Evolutionary conservation across 2,797 vertebrate species (phyloP), one percentile per base, ranked within the genome.

Genomic region (Hyperoplus lanceolatus): DNA sequence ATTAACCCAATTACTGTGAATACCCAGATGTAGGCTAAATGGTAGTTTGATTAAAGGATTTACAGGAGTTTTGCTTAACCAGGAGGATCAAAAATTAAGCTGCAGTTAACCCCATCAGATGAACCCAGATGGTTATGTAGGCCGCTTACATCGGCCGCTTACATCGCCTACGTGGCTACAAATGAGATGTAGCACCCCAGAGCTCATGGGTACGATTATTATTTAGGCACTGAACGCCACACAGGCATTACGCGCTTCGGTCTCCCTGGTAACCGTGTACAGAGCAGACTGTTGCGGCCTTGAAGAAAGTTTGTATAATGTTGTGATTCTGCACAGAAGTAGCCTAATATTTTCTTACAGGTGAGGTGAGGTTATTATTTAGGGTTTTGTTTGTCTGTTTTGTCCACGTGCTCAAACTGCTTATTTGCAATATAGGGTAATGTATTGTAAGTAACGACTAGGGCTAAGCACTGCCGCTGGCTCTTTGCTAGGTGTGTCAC

Each of bases 171-270:
- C 59, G 59, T 69, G 21, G 9, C 10, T 16, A 10, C 56, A 58
- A 16, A 49, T 41, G 39, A 73, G 38, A 29, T 38, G 3, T 42
- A 3, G 13, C 29, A 65, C 57, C 54, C 64, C 0, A 75, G 77
- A 63, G 0, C 15, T 82, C 76, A 13, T 5, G 48, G 13, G 71
- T 80, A 55, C 82, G 50, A 80, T 78, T 81, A 78, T 87, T 58
- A 39, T n/a, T 18, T 7, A 55, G 76, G 76, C 85, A 10, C 0
- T 87, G 80, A 92, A 90, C 43, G 80, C 88, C 83, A 59, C 86
- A 21, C 75, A 18, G 14, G 51, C 13, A 54, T 66, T 77, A 69
- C 76, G 81, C 51, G 39, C 48, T 8, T 83, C 18, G 13, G 82
- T 90, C 57, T 63, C 87, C 87, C 1, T 81, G 74, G 61, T 18